These are phyloP conservation scores for Phylloscopus whistleri DNA, from an alignment of 2,113 vertebrate genomes.

Conservation along the genomic window DNA sequence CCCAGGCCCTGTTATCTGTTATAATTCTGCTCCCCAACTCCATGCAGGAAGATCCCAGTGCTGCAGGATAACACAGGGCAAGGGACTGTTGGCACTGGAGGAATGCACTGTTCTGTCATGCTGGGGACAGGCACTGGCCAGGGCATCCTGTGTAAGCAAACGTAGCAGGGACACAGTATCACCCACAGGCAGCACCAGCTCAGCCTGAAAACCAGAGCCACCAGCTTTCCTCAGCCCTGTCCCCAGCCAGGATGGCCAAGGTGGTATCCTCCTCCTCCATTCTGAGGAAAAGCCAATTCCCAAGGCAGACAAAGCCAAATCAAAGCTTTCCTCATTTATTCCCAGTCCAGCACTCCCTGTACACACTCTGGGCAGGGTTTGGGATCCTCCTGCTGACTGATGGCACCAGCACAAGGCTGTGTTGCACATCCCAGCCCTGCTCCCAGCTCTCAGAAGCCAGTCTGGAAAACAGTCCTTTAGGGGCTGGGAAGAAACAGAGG, in stretches of 20 bases:
- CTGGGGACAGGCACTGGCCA: background rate
- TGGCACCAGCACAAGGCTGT: background rate
- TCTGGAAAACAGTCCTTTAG: conserved; percentile 55
- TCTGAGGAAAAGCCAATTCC: background rate
- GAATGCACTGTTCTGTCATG: background rate
- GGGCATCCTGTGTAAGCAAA: background rate
- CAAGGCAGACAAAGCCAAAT: background rate
- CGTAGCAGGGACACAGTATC: background rate
- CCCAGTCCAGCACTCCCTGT: background rate
- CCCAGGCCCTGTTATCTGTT: background rate
- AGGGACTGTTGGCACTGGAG: background rate
- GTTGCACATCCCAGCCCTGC: background rate
- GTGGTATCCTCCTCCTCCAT: background rate
- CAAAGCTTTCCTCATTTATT: background rate
- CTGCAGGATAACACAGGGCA: background rate
- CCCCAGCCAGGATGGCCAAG: background rate
- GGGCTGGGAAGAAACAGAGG: conserved; percentile 12
- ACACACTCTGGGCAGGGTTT: background rate
- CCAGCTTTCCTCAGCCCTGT: background rate
- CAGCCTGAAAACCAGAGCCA: background rate
- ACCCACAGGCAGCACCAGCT: background rate
- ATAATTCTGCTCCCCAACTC: background rate
- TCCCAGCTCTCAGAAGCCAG: background rate
- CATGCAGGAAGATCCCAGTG: background rate
- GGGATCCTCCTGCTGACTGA: background rate